phyloP scores from a whole-genome alignment of 2,888 invertebrate genomes.

The Xanthostigma xanthostigma region DNA sequence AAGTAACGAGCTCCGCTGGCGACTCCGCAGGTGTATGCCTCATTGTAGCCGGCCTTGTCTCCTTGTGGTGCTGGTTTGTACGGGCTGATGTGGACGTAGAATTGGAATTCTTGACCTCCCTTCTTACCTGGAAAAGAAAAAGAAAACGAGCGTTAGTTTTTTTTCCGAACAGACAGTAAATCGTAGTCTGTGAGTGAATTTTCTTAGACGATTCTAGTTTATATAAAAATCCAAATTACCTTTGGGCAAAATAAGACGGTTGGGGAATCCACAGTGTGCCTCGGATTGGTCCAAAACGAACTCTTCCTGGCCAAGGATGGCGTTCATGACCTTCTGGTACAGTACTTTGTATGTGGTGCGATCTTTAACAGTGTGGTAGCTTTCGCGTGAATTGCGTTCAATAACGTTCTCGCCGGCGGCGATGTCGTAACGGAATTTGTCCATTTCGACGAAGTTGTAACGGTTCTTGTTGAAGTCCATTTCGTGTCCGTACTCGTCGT shows the following conservation, averaged over 20 bases:
- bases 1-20: slow-evolving; percentile 37
- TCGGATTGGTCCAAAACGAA: slow-evolving; percentile 37
- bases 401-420: slow-evolving; percentile 49
- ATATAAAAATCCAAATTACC: slow-evolving; percentile 28
- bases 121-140: slow-evolving; percentile 18
- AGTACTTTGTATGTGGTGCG: slow-evolving; percentile 46
- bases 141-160: too few species aligned
- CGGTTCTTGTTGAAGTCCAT: slow-evolving; percentile 37
- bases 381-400: slow-evolving; percentile 50
- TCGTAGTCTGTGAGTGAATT: too few species aligned
- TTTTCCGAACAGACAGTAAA: too few species aligned
- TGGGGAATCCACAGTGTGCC: slow-evolving; percentile 52
- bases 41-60: slow-evolving; percentile 29
- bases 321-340: slow-evolving; percentile 42
- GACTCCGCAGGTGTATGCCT: slow-evolving; percentile 33
- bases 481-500: slow-evolving; percentile 37
- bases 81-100: slow-evolving; percentile 42
- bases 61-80: slow-evolving; percentile 12
- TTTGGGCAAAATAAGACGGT: slow-evolving; percentile 51
- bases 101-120: slow-evolving; percentile 45
- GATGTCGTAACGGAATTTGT: slow-evolving; percentile 42
- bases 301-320: slow-evolving; percentile 34
- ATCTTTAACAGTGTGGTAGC: slow-evolving; percentile 46
- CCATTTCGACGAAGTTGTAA: slow-evolving; percentile 44
- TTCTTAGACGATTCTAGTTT: slow-evolving; percentile 7